Evolutionary conservation across 1,140 invertebrate genomes (phyloP).

Genomic region (Chironomus tepperi): DNA sequence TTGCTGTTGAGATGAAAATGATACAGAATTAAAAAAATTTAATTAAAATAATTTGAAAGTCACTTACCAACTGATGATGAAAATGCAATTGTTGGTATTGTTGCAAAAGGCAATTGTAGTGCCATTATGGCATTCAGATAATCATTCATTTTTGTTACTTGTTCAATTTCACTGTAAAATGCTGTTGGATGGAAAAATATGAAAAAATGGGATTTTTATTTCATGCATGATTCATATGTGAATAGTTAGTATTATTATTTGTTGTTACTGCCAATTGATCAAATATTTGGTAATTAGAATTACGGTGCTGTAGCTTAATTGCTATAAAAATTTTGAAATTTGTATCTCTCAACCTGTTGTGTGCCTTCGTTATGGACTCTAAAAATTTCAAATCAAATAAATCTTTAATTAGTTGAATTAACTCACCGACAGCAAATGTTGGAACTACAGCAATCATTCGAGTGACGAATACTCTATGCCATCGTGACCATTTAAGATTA

Average conservation of each 20-base stretch:
- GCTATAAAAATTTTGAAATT: too few species aligned
- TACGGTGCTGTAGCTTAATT: too few species aligned
- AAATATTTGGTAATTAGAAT: too few species aligned
- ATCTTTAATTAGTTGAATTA: not conserved
- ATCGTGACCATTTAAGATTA: constrained; percentile 77
- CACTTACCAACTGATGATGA: constrained; percentile 52
- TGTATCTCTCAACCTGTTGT: too few species aligned
- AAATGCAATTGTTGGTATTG: constrained; percentile 81
- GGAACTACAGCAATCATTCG: constrained; percentile 81
- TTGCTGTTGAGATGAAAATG: constrained; percentile 39
- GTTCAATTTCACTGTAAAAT: constrained; percentile 60
- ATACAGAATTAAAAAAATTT: too few species aligned
- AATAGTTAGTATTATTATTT: too few species aligned
- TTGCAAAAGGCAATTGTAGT: constrained; percentile 73
- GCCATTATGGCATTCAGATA: constrained; percentile 86
- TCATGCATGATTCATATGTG: not conserved
- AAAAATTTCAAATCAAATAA: too few species aligned
- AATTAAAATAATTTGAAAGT: too few species aligned
- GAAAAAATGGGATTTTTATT: constrained; percentile 30
- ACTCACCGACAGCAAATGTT: constrained; percentile 51
- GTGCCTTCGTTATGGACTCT: too few species aligned
- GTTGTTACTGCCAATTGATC: too few species aligned
- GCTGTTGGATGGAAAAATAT: constrained; percentile 43
- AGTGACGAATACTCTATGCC: constrained; percentile 78
- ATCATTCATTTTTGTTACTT: constrained; percentile 80